Conservation (phyloP, 2,888 invertebrate genomes). For the Calameuta filiformis region DNA sequence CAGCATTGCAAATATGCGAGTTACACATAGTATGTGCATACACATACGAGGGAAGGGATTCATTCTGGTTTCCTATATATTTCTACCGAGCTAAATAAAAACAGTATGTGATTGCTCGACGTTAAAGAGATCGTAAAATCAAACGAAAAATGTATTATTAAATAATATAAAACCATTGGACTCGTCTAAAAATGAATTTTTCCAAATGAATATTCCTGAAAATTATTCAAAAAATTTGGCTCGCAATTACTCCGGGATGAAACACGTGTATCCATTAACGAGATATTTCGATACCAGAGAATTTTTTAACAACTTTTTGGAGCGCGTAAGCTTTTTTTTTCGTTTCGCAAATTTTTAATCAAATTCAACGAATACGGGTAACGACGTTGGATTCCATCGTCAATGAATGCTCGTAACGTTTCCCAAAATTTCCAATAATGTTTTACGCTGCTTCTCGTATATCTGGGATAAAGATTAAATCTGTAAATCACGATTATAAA, state of each 20-base stretch:
- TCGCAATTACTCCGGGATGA: neutral
- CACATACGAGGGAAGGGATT: slow-evolving; percentile 20
- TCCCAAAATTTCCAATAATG: neutral
- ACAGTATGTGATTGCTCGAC: slow-evolving; percentile 52
- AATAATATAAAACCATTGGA: neutral
- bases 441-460: neutral
- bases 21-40: slow-evolving; percentile 27
- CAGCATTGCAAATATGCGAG: slow-evolving; percentile 52
- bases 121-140: slow-evolving; percentile 43
- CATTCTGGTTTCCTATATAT: neutral
- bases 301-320: neutral
- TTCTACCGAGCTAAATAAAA: slow-evolving; percentile 40
- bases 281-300: neutral
- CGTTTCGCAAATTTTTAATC: neutral
- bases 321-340: neutral
- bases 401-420: neutral
- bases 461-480: neutral
- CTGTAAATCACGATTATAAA: neutral
- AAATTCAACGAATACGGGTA: neutral
- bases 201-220: neutral
- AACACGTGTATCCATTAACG: neutral
- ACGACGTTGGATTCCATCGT: neutral
- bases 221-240: neutral
- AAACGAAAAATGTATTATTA: slow-evolving; percentile 21
- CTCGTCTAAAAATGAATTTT: neutral